Conservation (phyloP, 2,888 invertebrate genomes). For the Strigamia crassipes region DNA sequence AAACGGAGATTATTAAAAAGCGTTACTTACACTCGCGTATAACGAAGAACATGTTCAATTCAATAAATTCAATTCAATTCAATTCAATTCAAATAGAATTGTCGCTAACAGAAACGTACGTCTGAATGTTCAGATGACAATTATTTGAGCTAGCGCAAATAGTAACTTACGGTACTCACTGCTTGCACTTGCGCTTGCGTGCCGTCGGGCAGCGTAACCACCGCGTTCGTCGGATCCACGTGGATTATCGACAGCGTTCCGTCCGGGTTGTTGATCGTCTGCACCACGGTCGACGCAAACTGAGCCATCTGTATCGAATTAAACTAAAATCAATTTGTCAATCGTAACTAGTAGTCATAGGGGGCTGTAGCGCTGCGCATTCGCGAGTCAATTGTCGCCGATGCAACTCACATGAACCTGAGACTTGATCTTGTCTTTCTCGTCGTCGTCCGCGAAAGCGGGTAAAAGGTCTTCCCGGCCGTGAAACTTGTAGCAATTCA, state of each 20-base stretch:
- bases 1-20: slow-evolving; percentile 14
- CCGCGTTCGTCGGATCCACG: slow-evolving; percentile 90
- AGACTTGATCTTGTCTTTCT: slow-evolving; percentile 65
- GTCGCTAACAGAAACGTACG: too few relatives aligned
- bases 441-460: slow-evolving; percentile 90
- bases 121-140: too few relatives aligned
- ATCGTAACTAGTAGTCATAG: too few relatives aligned
- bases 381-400: not conserved
- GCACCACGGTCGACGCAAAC: slow-evolving; percentile 87
- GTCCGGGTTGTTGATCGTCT: slow-evolving; percentile 95
- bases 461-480: slow-evolving; percentile 93
- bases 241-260: slow-evolving; percentile 95
- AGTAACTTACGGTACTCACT: slow-evolving; percentile 44
- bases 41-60: too few relatives aligned
- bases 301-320: slow-evolving; percentile 58
- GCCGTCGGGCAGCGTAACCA: slow-evolving; percentile 93
- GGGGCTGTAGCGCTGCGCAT: too few relatives aligned
- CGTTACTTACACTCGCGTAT: too few relatives aligned
- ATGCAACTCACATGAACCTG: slow-evolving; percentile 66
- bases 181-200: slow-evolving; percentile 83
- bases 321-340: slow-evolving; percentile 5
- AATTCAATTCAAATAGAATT: too few relatives aligned
- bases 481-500: slow-evolving; percentile 97
- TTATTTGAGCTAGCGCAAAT: too few relatives aligned
- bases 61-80: too few relatives aligned